Evolutionary conservation across 2,113 vertebrate genomes (phyloP).

Genomic region (Pagrus major): DNA sequence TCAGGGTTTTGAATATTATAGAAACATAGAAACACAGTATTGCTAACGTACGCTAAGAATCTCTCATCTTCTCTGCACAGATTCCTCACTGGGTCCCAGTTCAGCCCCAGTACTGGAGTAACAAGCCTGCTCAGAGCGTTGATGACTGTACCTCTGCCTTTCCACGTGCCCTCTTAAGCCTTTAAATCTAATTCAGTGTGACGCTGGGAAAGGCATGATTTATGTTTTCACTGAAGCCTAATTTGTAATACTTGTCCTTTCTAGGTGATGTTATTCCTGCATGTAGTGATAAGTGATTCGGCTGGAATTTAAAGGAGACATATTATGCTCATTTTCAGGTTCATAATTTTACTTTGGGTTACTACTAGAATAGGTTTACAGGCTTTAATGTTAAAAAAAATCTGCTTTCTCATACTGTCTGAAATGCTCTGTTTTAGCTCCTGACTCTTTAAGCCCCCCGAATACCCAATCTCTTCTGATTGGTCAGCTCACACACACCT

Average conservation of each 20-base stretch:
- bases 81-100: constrained; percentile 16
- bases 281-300: constrained; percentile 26
- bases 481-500: too few relatives aligned
- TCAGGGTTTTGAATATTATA: constrained; percentile 47
- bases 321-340: too few relatives aligned
- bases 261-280: constrained; percentile 17
- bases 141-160: constrained; percentile 10
- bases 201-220: constrained; percentile 10
- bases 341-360: too few relatives aligned
- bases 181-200: constrained; percentile 10
- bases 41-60: constrained; percentile 11
- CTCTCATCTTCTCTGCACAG: constrained; percentile 10
- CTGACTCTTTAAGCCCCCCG: too few relatives aligned
- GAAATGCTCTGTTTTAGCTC: too few relatives aligned
- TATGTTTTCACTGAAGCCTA: not conserved
- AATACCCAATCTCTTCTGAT: too few relatives aligned
- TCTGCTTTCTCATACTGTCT: too few relatives aligned
- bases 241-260: constrained; percentile 24
- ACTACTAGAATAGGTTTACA: too few relatives aligned
- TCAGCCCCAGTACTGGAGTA: constrained; percentile 8
- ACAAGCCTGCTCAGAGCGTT: constrained; percentile 21
- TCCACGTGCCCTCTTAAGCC: constrained; percentile 12
- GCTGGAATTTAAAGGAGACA: not conserved
- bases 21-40: constrained; percentile 21
- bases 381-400: too few relatives aligned